Conservation (phyloP, 2,113 vertebrate genomes). For the Eolophus roseicapilla region DNA sequence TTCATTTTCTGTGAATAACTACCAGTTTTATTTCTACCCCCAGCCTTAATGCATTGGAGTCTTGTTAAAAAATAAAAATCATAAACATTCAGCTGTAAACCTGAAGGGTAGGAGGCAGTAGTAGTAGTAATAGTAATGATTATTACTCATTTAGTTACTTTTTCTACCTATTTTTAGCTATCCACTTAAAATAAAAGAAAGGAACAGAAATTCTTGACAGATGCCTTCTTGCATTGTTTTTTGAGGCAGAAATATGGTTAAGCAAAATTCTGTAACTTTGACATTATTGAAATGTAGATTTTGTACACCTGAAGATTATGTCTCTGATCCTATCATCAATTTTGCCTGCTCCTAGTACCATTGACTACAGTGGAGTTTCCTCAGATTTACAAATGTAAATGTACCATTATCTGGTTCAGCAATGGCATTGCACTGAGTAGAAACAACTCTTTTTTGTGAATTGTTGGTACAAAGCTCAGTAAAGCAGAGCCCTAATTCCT, state of each 20-base stretch:
- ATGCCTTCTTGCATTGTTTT: slow-evolving; percentile 16
- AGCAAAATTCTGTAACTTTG: background rate
- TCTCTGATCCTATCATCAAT: background rate
- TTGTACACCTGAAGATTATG: background rate
- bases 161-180: background rate
- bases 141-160: slow-evolving; percentile 33
- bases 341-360: background rate
- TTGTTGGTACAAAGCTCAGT: background rate
- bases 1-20: slow-evolving; percentile 75
- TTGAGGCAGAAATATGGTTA: background rate
- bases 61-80: slow-evolving; percentile 56
- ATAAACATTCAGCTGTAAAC: slow-evolving; percentile 58
- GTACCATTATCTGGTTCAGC: background rate
- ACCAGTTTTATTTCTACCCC: slow-evolving; percentile 31
- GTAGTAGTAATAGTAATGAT: background rate
- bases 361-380: background rate
- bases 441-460: background rate
- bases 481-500: background rate
- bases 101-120: background rate
- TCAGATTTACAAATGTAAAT: background rate
- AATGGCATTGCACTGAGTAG: background rate
- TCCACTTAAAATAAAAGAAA: background rate
- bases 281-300: background rate
- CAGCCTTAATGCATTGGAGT: slow-evolving; percentile 42
- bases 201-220: slow-evolving; percentile 13